A percentile compares a stretch with the other conserved stretches of the same genome.
Conservation (phyloP, 2,888 invertebrate species). For the Drosophila aldrichi region DNA sequence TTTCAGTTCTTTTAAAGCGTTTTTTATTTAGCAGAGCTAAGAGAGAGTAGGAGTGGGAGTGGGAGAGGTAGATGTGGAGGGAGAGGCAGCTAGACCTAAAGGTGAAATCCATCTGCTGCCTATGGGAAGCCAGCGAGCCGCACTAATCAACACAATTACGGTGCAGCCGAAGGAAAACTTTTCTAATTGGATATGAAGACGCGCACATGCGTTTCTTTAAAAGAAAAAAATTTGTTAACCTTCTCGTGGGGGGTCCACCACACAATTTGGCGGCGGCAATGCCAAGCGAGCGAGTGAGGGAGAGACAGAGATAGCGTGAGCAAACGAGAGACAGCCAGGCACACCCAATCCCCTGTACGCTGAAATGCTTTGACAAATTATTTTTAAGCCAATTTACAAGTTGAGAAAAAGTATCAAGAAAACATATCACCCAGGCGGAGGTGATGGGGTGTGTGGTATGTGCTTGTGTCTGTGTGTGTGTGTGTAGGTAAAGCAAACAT, state of each 20-base stretch:
- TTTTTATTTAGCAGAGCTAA: background rate
- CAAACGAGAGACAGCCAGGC: constrained; percentile 14
- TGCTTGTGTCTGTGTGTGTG: background rate
- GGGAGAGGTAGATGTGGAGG: background rate
- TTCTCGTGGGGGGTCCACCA: constrained; percentile 59
- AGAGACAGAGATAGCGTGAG: constrained; percentile 9
- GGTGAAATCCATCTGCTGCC: constrained; percentile 32
- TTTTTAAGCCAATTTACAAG: constrained; percentile 83
- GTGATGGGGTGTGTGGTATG: background rate
- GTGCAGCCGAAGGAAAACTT: constrained; percentile 75
- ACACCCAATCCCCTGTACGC: constrained; percentile 47
- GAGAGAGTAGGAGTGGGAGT: background rate
- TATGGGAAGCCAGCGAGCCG: constrained; percentile 68
- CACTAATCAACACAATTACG: constrained; percentile 80
- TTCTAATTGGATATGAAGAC: constrained; percentile 81
- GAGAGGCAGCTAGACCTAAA: background rate
- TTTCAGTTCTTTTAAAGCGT: constrained; percentile 61
- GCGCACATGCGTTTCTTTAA: constrained; percentile 80
- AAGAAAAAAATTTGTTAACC: constrained; percentile 50
- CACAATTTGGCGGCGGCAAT: constrained; percentile 70
- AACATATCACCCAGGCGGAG: constrained; percentile 71
- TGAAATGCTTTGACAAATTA: constrained; percentile 82
- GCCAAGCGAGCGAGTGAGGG: constrained; percentile 29
- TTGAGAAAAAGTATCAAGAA: constrained; percentile 79
- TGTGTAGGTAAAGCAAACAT: constrained; percentile 77